Base-by-base conservation (phyloP, 2,888 invertebrate species). In the Bedellia somnulentella region DNA sequence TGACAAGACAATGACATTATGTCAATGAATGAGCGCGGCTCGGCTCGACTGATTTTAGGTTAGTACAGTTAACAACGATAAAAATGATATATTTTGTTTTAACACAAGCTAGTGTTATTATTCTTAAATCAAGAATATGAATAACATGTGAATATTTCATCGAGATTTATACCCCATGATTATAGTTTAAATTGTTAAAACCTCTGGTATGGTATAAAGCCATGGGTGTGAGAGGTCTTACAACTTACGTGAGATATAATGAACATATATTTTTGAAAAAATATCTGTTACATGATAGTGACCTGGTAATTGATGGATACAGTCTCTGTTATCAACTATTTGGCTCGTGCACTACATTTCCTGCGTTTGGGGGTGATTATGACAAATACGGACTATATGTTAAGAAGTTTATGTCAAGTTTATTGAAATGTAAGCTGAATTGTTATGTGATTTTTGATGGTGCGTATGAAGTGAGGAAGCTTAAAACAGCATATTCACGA, bases 141-240 rank as follows among this genome's bases (percentile, higher is more conserved):
- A n/a, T n/a, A n/a, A n/a, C n/a, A n/a, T n/a, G n/a, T n/a, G n/a
- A n/a, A n/a, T n/a, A n/a, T n/a, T n/a, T n/a, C n/a, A n/a, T n/a
- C n/a, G n/a, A n/a, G n/a, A n/a, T n/a, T n/a, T n/a, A n/a, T n/a
- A n/a, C n/a, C n/a, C n/a, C n/a, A n/a, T n/a, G n/a, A n/a, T n/a
- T n/a, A n/a, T n/a, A n/a, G n/a, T n/a, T n/a, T n/a, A n/a, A n/a
- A 36, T 44, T 47, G 8, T n/a, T n/a, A n/a, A n/a, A n/a, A n/a
- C n/a, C n/a, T 13, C 6, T 8, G 25, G 15, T 31, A 29, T 35
- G 18, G 60, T 40, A 37, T 12, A 6, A 8, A 24, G 8, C 11
- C 9, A 89, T 94, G 94, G 94, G 95, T 6, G 86, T 95, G 4
- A 79, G 83, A 31, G 94, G 94, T 22, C 68, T 95, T 34, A 91